Percentiles rank a stretch among this genome's conserved stretches.
Conservation (phyloP, 2,888 invertebrate genomes). For the Steromphala cineraria region DNA sequence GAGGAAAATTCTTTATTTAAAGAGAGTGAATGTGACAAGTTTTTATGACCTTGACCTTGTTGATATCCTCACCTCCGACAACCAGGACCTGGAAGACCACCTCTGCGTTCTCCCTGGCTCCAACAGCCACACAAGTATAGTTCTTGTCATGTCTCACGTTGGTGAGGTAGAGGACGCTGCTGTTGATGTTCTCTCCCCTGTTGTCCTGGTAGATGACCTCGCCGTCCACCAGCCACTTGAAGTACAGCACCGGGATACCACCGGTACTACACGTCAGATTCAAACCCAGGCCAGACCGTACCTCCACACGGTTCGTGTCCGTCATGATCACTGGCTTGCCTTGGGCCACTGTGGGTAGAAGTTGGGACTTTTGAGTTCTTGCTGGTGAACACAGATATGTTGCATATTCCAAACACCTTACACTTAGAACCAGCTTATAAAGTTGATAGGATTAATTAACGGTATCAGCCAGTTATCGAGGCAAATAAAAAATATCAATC, state of each 20-base stretch:
- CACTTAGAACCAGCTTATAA: too few species aligned
- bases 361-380: too few species aligned
- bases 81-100: background rate
- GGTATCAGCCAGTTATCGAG: too few species aligned
- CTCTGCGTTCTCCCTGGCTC: constrained; percentile 6
- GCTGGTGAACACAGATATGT: too few species aligned
- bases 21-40: too few species aligned
- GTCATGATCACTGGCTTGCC: constrained; percentile 12
- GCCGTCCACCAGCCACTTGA: constrained; percentile 15
- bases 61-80: constrained; percentile 1
- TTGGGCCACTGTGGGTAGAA: background rate
- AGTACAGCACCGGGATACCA: constrained; percentile 12
- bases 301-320: constrained; percentile 2
- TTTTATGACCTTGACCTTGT: too few species aligned
- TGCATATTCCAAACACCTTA: too few species aligned
- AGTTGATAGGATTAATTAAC: too few species aligned
- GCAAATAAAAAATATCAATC: too few species aligned
- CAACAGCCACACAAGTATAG: constrained; percentile 16
- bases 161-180: constrained; percentile 14
- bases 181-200: constrained; percentile 15
- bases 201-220: constrained; percentile 15
- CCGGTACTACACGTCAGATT: constrained; percentile 9
- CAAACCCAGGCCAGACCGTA: background rate
- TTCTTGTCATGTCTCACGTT: background rate
- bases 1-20: too few species aligned